phyloP scores from a whole-genome alignment of 1,140 invertebrate species.

The Scylla paramamosain region DNA sequence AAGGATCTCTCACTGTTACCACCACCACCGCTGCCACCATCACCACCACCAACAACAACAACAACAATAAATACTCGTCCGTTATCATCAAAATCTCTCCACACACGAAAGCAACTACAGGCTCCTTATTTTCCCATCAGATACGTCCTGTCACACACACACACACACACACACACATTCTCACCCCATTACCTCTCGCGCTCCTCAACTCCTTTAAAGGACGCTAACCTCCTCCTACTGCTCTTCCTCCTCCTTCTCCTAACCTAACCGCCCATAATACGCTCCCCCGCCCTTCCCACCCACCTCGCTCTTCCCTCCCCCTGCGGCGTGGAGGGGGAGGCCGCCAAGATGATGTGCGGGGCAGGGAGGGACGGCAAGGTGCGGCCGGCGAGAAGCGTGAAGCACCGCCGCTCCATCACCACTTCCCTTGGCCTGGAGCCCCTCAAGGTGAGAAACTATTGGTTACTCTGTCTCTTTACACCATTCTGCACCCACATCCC shows the following conservation, averaged over 20 bases:
- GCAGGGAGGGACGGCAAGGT: conserved; percentile 63
- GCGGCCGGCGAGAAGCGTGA: conserved; percentile 56
- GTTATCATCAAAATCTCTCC: background rate
- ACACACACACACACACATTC: background rate
- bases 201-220: background rate
- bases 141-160: background rate
- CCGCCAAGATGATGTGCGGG: conserved; percentile 64
- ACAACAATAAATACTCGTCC: too few relatives aligned
- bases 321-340: background rate
- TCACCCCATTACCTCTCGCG: background rate
- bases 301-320: background rate
- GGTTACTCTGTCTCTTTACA: background rate
- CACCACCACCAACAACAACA: too few relatives aligned
- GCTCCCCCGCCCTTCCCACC: background rate
- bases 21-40: background rate
- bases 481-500: background rate
- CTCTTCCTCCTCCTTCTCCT: background rate
- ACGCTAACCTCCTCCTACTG: background rate
- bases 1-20: background rate
- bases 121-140: background rate
- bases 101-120: background rate
- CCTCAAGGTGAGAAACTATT: conserved; percentile 56
- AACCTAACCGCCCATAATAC: background rate
- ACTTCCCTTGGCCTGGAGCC: conserved; percentile 61
- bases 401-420: conserved; percentile 63